A percentile compares a stretch with the other conserved stretches of the same genome.
Evolutionary conservation across 2,888 invertebrate species (phyloP).

Genomic region (Phytoseiulus persimilis): DNA sequence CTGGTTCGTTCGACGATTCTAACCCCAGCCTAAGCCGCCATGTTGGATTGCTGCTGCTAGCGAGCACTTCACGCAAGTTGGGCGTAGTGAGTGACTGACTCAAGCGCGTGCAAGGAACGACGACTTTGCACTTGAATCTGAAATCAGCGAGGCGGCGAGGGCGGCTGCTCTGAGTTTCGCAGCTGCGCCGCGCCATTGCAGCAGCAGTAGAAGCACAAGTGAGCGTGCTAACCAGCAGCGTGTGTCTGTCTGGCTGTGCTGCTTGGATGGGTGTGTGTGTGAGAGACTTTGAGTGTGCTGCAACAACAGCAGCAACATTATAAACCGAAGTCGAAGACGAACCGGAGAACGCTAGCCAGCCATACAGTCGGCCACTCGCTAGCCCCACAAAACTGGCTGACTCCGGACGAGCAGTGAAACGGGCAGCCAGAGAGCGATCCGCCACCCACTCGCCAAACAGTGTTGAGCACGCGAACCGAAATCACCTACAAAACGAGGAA

Average conservation of each 20-base stretch:
- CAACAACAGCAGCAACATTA: neutral
- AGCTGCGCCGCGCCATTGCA: conserved; percentile 5
- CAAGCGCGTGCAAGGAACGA: neutral
- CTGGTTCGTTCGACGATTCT: neutral
- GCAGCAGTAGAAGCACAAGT: conserved; percentile 5
- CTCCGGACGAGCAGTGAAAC: neutral
- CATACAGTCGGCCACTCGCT: neutral
- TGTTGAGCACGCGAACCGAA: neutral
- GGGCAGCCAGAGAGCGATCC: neutral
- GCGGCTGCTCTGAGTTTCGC: neutral
- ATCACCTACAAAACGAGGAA: neutral
- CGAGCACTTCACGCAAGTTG: conserved; percentile 5
- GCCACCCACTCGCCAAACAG: neutral
- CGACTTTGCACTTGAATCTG: conserved; percentile 5
- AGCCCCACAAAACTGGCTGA: neutral
- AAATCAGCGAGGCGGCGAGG: conserved; percentile 5
- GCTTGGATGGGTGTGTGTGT: neutral
- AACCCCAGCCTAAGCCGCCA: conserved; percentile 5
- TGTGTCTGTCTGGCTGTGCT: conserved; percentile 5
- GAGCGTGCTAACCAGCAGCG: conserved; percentile 5
- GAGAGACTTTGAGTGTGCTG: neutral
- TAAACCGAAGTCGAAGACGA: neutral
- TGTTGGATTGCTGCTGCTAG: conserved; percentile 5
- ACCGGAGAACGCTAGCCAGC: neutral
- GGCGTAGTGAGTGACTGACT: neutral